Conservation (phyloP, 2,113 vertebrate species). For the Nycticryphes semicollaris region DNA sequence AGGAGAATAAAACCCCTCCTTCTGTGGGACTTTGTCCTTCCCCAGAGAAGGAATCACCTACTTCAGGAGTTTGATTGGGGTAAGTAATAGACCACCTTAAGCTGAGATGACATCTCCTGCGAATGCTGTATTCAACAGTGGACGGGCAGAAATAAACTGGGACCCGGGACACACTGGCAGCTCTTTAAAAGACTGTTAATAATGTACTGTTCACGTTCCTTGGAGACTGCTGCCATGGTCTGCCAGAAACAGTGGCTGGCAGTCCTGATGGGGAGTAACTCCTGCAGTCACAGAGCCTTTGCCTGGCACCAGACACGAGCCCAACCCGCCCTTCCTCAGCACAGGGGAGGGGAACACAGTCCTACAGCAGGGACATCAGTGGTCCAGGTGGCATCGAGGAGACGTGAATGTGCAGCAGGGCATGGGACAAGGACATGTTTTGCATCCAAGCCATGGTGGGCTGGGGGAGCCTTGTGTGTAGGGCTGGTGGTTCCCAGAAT, state of each 20-base stretch:
- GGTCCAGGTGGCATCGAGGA: neutral
- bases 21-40: neutral
- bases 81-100: neutral
- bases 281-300: neutral
- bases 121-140: neutral
- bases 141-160: conserved; percentile 8
- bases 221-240: neutral
- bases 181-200: conserved; percentile 46
- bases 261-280: neutral
- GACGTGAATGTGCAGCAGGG: neutral
- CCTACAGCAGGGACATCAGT: rapidly evolving
- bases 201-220: conserved; percentile 35
- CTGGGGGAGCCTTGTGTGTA: neutral
- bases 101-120: neutral
- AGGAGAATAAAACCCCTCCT: neutral
- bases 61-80: neutral
- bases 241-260: conserved; percentile 15
- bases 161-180: conserved; percentile 14
- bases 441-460: neutral
- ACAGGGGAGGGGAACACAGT: neutral
- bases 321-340: neutral
- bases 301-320: neutral
- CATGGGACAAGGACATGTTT: neutral
- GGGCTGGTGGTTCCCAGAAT: neutral
- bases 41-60: neutral